phyloP scores from a whole-genome alignment of 1,140 invertebrate species.

The Danaus plexippus region DNA sequence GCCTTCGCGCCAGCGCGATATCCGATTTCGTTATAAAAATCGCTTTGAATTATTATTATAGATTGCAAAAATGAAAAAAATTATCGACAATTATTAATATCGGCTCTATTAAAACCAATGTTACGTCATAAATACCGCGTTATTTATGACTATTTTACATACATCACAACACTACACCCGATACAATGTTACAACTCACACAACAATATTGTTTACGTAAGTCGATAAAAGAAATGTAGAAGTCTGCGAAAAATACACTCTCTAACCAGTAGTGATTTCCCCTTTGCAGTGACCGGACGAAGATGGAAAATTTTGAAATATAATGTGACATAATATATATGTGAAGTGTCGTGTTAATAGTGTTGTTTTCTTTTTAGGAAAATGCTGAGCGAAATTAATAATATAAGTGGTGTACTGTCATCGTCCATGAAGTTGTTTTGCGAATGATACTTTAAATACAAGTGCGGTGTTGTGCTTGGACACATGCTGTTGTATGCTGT shows the following conservation, averaged over 20 bases:
- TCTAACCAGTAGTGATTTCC: conserved; percentile 69
- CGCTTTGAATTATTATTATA: too few species aligned
- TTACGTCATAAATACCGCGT: too few species aligned
- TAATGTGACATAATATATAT: conserved; percentile 43
- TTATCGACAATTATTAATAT: too few species aligned
- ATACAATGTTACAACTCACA: conserved; percentile 34
- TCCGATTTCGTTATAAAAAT: too few species aligned
- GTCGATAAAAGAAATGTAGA: conserved; percentile 46
- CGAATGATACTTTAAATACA: conserved; percentile 68
- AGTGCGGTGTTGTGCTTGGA: conserved; percentile 64
- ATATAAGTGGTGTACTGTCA: conserved; percentile 69
- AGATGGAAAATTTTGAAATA: conserved; percentile 63
- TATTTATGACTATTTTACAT: conserved; percentile 9
- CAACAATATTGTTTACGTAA: conserved; percentile 43
- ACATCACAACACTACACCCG: conserved; percentile 30
- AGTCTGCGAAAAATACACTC: conserved; percentile 33
- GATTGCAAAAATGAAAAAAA: too few species aligned
- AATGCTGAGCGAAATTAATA: conserved; percentile 70
- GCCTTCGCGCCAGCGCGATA: too few species aligned
- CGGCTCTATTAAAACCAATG: too few species aligned
- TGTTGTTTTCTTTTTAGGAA: conserved; percentile 68
- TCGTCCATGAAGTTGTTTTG: conserved; percentile 69
- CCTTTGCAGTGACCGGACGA: conserved; percentile 70
- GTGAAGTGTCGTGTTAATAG: conserved; percentile 53
- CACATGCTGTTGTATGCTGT: conserved; percentile 53